Conservation (phyloP, 92 coral and sea anemone genomes). For the Porites cylindrica region DNA sequence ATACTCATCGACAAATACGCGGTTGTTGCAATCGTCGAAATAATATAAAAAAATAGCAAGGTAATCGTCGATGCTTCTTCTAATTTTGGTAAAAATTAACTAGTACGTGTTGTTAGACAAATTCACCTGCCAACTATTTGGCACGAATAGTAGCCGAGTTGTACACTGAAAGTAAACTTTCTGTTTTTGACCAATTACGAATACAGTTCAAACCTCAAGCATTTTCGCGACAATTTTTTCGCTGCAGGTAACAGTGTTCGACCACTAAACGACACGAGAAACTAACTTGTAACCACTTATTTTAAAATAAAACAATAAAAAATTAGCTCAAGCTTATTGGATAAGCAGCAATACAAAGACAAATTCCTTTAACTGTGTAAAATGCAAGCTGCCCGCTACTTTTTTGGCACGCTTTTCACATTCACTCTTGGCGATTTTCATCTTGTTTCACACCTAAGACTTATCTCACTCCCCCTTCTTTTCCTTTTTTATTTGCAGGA, state of each 20-base stretch:
- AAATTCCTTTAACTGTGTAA: background rate
- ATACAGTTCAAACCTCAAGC: conserved; percentile 24
- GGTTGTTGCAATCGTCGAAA: too few species aligned
- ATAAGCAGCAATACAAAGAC: background rate
- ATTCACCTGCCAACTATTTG: conserved; percentile 19
- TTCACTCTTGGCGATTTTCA: background rate
- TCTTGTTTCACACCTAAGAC: background rate
- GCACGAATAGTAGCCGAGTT: background rate
- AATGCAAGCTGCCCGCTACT: too few species aligned
- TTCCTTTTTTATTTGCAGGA: background rate
- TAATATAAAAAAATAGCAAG: too few species aligned
- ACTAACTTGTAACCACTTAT: background rate
- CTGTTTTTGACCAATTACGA: conserved; percentile 29
- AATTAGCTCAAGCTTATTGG: background rate
- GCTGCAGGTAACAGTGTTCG: conserved; percentile 1
- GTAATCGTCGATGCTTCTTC: too few species aligned
- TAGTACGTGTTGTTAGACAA: background rate
- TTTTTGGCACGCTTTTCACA: background rate
- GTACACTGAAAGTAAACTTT: conserved; percentile 3
- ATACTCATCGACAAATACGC: too few species aligned
- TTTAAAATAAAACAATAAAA: background rate
- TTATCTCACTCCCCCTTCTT: background rate
- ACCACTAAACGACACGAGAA: background rate
- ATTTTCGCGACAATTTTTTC: conserved; percentile 17
- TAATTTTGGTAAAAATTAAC: background rate